Percentiles rank a stretch among this genome's conserved stretches.
Conservation (phyloP, 2,113 vertebrate species). For the Motacilla alba region DNA sequence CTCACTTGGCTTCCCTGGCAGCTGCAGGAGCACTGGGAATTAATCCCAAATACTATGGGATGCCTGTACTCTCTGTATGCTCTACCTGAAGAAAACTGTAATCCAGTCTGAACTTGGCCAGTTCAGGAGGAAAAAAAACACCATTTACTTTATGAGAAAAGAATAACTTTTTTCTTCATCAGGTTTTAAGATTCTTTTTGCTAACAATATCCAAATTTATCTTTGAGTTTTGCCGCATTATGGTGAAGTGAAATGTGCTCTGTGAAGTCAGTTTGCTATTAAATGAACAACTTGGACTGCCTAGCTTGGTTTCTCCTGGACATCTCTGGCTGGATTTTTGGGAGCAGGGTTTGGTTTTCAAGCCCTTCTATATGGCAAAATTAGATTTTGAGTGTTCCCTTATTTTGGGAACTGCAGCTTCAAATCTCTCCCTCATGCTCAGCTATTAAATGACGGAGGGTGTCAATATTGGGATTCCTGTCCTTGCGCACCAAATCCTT, state of each 20-base stretch:
- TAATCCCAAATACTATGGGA: background rate
- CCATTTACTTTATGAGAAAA: background rate
- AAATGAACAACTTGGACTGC: background rate
- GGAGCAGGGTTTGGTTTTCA: background rate
- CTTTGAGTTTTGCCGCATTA: background rate
- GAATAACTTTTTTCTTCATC: background rate
- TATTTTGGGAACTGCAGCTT: background rate
- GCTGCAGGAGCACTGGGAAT: background rate
- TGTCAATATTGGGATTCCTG: background rate
- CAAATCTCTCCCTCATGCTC: background rate
- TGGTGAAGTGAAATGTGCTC: background rate
- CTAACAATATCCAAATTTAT: accelerated
- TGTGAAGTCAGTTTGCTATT: background rate
- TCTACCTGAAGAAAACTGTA: background rate
- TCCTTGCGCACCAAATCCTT: background rate
- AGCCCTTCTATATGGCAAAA: background rate
- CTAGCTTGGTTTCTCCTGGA: background rate
- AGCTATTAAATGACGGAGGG: background rate
- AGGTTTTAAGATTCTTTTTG: background rate
- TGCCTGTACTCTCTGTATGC: background rate
- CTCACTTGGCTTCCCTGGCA: background rate
- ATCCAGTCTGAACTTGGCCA: background rate
- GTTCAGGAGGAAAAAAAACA: background rate
- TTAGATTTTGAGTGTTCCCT: background rate
- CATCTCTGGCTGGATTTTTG: background rate